Evolutionary conservation across 2,113 vertebrate genomes (phyloP).

Genomic region (Lampris incognitus): DNA sequence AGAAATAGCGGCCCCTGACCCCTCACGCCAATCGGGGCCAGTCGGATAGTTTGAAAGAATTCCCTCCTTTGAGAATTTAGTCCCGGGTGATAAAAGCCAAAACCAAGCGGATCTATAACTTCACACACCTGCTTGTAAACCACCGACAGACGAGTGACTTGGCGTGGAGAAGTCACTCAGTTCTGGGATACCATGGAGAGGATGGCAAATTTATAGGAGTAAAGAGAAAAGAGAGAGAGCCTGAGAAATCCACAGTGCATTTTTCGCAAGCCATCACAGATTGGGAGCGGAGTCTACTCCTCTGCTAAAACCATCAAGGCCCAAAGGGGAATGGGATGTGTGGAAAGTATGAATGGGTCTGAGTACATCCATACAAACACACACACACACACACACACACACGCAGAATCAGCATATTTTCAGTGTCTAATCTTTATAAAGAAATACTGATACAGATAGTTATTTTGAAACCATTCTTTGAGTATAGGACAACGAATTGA

Average conservation of each 20-base stretch:
- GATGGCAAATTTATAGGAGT: slow-evolving; percentile 31
- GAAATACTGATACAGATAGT: not conserved
- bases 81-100: slow-evolving; percentile 42
- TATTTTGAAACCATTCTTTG: too few relatives aligned
- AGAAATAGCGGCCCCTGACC: slow-evolving; percentile 33
- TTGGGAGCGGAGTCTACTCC: slow-evolving; percentile 21
- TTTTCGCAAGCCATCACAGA: slow-evolving; percentile 49
- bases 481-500: too few relatives aligned
- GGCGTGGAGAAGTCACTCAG: slow-evolving; percentile 1
- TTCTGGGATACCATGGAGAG: slow-evolving; percentile 18
- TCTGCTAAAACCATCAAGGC: slow-evolving; percentile 75
- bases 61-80: slow-evolving; percentile 44
- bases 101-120: slow-evolving; percentile 25
- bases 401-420: slow-evolving; percentile 53
- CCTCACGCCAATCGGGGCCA: slow-evolving; percentile 16
- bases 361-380: not conserved
- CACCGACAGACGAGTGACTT: slow-evolving; percentile 28
- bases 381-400: not conserved
- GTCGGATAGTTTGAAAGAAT: slow-evolving; percentile 33
- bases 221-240: slow-evolving; percentile 27
- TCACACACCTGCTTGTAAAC: slow-evolving; percentile 37
- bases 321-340: slow-evolving; percentile 61
- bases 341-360: slow-evolving; percentile 67
- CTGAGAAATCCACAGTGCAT: slow-evolving; percentile 45
- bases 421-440: not conserved